Evolutionary conservation across 1,140 invertebrate genomes (phyloP), one percentile per base, ranked within the genome.

Genomic region (Drosophila sp.): DNA sequence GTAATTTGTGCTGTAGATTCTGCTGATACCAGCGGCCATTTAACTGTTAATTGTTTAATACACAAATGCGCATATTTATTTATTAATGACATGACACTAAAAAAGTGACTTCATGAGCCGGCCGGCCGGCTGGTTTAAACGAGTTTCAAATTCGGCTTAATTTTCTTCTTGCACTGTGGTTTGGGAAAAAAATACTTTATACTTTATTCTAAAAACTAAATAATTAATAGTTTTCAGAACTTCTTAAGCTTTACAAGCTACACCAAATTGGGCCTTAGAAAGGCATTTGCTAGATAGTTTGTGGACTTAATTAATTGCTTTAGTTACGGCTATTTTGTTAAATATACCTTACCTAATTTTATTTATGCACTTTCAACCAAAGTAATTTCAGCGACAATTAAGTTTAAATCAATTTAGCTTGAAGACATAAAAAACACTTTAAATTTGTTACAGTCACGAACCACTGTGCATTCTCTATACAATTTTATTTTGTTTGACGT

Each of bases 21-120:
- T 76, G 69, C 78, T 65, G 55, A 44, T 72, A 25, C 47, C 65
- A 73, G 55, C 58, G 68, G 27, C 47, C 66, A 77, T 54, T 67
- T 68, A 60, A 76, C 44, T 77, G 56, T 77, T 77, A 77, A 77
- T 66, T 77, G 56, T 77, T 77, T 61, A 60, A 64, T 72, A 58
- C 40, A 66, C 44, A 65, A 47, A 27, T 58, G 61, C 50, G 57
- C 58, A 54, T 50, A 68, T 57, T 50, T 63, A 27, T 68, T 17
- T 62, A 66, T 83, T 72, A 54, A 76, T 50, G 25, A 50, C 5
- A 27, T 72, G 74, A 60, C 76, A 35, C 66, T 6, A 25, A 27
- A 50, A 67, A 35, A 68, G 64, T 78, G 72, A 78, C 67, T 75
- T 78, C 72, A 78, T 58, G 56, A 17, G 44, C 27, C 8, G 38